Base-by-base conservation (phyloP, 2,113 vertebrate genomes). In the Eleginops maclovinus region DNA sequence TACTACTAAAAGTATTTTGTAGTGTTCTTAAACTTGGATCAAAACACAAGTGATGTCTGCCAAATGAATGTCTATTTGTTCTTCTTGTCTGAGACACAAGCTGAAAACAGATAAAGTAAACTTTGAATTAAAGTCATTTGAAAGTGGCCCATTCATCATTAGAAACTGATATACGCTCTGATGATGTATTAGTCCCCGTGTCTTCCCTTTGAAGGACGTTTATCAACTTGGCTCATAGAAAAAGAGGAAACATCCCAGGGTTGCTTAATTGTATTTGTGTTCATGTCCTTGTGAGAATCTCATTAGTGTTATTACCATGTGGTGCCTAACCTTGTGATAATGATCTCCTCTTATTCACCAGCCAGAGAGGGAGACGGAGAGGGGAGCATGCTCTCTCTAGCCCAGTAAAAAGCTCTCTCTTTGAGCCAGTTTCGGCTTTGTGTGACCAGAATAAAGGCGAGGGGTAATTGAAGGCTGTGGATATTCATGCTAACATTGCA, bases 401-500 rank as follows among this genome's bases (percentile, higher is more conserved):
- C 59, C 47, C 68, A 44, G 64, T 81, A 77, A 85, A 91, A 87
- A 80, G 83, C 82, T 61, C 71, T 68, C 81, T 87, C 92, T 93
- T 92, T 94, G 89, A 92, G 90, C 84, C 66, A 68, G 71, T 77
- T 58, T 79, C 66, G 53, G 87, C 85, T 93, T 93, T 94, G 90
- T 93, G 81, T 82, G 74, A 79, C 41, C 68, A 65, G 78, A 92
- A 93, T 92, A 93, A 94, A 94, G 78, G 86, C 83, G 36, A 83
- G 78, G 79, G 76, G 85, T 94, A 88, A 92, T 92, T 93, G 85
- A 89, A 87, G 79, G 85, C 87, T 71, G 81, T 80, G 88, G 91
- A 93, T 92, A 92, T 94, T 93, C 88, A 90, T 88, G 70, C 71
- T 85, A 87, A 91, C 90, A 87, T 92, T 89, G 83, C 82, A 91